Base-by-base conservation (phyloP, 2,113 vertebrate species). In the Carassius auratus region DNA sequence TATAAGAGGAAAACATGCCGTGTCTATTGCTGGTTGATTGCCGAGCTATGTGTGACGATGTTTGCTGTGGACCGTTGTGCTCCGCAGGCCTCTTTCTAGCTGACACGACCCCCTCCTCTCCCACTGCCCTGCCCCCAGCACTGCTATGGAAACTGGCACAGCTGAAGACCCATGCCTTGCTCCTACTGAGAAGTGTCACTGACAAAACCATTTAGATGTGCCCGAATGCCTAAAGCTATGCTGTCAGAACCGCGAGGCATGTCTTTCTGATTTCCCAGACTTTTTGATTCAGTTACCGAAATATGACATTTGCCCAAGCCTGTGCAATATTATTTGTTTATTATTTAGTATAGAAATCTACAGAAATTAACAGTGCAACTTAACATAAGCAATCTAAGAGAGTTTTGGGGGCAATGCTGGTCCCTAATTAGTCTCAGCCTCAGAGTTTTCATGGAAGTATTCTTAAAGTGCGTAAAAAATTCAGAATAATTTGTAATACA, bases 81-180 rank as follows among this genome's bases (percentile, higher is more conserved):
- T 80, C 64, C 61, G 15, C 80, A 81, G 80, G 78, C 64, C 61
- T 52, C 17, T 38, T 73, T 33, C 55, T 76, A 36, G 69, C 73
- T 8, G 73, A 62, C 55, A 50, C 1, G 23, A 61, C 55, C 64
- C 71, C 66, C 57, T 68, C 71, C 59, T 45, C 42, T 57, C 50
- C 50, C 7, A 3, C 14, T 57, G n/a, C 81, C 81, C 75, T 57
- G 68, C 73, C 83, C 50, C 83, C 61, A 66, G 76, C 76, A 87
- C 77, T 84, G 71, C 89, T 88, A 87, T 89, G 86, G 88, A 84
- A 90, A 90, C 86, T 23, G 74, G 59, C 74, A 84, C 48, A 83
- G 80, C 83, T 84, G 23, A 87, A 76, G 73, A 89, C 61, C 36
- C 68, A 75, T 86, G 86, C 84, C 75, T 55, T 86, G 45, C 26